Base-by-base conservation (phyloP, 1,140 invertebrate species). In the Euura saliciscinereae region DNA sequence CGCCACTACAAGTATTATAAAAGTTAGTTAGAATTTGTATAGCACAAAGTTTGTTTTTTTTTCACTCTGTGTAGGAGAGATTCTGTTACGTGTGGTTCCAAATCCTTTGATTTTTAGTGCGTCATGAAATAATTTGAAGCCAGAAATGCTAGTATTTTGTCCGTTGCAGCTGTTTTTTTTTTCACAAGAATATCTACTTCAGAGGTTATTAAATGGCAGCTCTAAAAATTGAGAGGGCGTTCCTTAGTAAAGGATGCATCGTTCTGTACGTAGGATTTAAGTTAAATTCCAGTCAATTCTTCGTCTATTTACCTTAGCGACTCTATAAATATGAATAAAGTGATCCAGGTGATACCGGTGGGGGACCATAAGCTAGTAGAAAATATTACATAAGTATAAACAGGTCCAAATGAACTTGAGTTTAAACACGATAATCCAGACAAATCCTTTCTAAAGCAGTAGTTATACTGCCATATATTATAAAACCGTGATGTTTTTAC, bases 381-480 rank as follows among this genome's bases (percentile, higher is more conserved):
- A 69, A 69, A 69, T 46, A 44, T 69, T 45, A 46, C 43, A 44
- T 5, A 69, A 44, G 45, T 69, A 69, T 69, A 69, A 69, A 69
- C 68, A 45, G 68, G 68, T 44, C 68, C 68, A 69, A 69, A 69
- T 69, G 68, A 69, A 69, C 42, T n/a, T 46, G 45, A 69, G 68
- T 69, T 64, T 44, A 69, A 70, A 64, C 69, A 70, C 72, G 69
- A 65, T 75, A 75, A 78, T 77, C 75, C 77, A 72, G 74, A 76
- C 75, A 71, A 71, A 75, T 73, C 76, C 72, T 77, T 78, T 75
- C 67, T 45, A 66, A 76, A 74, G 65, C 65, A 51, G 70, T 65
- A 43, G 73, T 76, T 76, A 76, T 70, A 68, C 68, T 45, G 75
- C 74, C 78, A 70, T 80, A 76, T 79, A 79, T 83, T 80, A 80